Evolutionary conservation across 2,888 invertebrate species (phyloP), one percentile per base, ranked within the genome.

Genomic region (Cryptosula pallasiana): DNA sequence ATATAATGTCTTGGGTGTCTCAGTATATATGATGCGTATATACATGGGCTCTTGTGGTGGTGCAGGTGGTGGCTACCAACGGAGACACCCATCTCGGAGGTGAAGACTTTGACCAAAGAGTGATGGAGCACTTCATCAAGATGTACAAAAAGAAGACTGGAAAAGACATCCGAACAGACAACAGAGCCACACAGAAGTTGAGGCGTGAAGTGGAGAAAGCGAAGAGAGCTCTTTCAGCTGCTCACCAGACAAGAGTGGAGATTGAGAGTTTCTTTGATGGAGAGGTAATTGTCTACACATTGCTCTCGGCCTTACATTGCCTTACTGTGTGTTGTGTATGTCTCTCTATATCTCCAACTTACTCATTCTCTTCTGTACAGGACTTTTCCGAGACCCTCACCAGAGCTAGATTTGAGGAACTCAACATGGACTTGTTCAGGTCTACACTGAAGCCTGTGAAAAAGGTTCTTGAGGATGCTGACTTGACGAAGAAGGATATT

Each of bases 101-200:
- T 85, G 98, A 99, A 87, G 98, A 99, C 88, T 99, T 97, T 86
- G 96, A 97, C 87, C 95, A 97, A 86, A 89, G 95, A 77, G 95
- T 97, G 1, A 95, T 97, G 95, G 96, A 98, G 81, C 95, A 99
- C 87, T 98, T 99, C 88, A 94, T 96, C 86, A 97, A 98, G 86
- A 86, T 97, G 83, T 95, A 95, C 90, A 96, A 97, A 89, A 96
- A 95, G 89, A 96, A 97, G 91, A 94, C 93, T 89, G 94, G 95
- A 86, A 95, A 95, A 87, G 95, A 97, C 84, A 93, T 96, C 85
- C 90, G 95, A 78, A 94, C 92, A 84, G 95, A 95, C 85, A 86
- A 93, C 87, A 90, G 95, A 75, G 95, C 96, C 74, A 93, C 96
- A 1, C 96, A 96, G 87, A 96, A 96, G 86, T 88, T 97, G 80